Conservation (phyloP, 1,140 invertebrate species). For the Caenorhabditis inopinata region DNA sequence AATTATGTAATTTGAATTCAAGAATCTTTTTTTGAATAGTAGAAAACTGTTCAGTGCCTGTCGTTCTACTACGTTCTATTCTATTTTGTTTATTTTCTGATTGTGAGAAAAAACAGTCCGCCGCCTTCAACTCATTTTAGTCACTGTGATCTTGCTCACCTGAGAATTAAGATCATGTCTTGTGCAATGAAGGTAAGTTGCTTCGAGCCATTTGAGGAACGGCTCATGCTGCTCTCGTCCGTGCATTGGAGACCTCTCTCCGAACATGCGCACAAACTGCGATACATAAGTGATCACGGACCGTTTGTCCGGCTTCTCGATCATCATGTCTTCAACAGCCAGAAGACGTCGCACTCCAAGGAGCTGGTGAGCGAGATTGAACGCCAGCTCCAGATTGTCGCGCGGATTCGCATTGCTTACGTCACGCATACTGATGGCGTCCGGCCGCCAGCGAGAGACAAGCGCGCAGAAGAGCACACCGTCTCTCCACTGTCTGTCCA, state of each 20-base stretch:
- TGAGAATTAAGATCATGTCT: slow-evolving; percentile 28
- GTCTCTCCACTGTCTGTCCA: slow-evolving; percentile 93
- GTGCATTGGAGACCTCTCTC: slow-evolving; percentile 35
- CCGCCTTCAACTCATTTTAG: too few species aligned
- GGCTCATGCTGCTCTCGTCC: slow-evolving; percentile 17
- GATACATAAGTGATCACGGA: slow-evolving; percentile 99
- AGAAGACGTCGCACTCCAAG: slow-evolving; percentile 88
- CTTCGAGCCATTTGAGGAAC: slow-evolving; percentile 38
- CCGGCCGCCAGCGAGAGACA: slow-evolving; percentile 82
- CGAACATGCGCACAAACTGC: slow-evolving; percentile 80
- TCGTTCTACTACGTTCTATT: too few species aligned
- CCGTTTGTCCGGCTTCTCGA: slow-evolving; percentile 92
- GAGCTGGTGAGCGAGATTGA: slow-evolving; percentile 85
- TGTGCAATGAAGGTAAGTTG: slow-evolving; percentile 27
- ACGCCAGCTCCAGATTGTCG: slow-evolving; percentile 85
- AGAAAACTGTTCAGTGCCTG: too few species aligned
- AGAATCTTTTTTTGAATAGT: too few species aligned
- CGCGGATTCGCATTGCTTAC: slow-evolving; percentile 78
- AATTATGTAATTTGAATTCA: too few species aligned
- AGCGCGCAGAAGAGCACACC: slow-evolving; percentile 93
- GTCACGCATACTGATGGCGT: slow-evolving; percentile 80
- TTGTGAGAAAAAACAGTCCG: too few species aligned
- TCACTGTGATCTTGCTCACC: too few species aligned
- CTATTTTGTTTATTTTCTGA: too few species aligned
- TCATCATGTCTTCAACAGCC: slow-evolving; percentile 81